These are phyloP conservation scores for Whitmania pigra DNA, from an alignment of 1,140 invertebrate species.

Conservation along the genomic window DNA sequence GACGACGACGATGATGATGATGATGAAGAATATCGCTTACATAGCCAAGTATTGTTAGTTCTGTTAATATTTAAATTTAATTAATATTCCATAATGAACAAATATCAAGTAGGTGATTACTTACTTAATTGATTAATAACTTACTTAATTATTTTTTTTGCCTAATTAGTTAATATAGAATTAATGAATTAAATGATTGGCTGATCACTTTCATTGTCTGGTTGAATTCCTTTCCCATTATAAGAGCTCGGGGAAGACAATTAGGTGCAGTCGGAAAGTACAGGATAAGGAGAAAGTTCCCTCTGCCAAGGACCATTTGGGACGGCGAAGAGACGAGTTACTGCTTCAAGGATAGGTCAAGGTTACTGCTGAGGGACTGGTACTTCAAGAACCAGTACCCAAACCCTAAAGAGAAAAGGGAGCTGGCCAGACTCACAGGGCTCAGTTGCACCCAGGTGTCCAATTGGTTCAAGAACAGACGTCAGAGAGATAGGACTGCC, in stretches of 20 bases:
- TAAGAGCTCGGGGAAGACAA: constrained; percentile 66
- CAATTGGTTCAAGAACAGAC: constrained; percentile 90
- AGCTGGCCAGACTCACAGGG: constrained; percentile 65
- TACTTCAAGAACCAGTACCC: constrained; percentile 86
- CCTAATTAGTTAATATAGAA: too few species aligned
- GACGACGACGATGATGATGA: too few species aligned
- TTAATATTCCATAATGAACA: too few species aligned
- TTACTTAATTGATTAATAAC: too few species aligned
- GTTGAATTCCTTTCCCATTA: not conserved
- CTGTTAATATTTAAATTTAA: not conserved
- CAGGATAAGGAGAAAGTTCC: constrained; percentile 81
- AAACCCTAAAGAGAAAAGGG: constrained; percentile 81
- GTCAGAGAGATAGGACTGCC: constrained; percentile 59
- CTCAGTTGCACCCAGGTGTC: constrained; percentile 76
- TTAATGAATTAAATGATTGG: not conserved
- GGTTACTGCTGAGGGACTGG: constrained; percentile 70
- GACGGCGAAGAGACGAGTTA: constrained; percentile 92
- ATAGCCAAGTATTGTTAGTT: not conserved
- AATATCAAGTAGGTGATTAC: too few species aligned
- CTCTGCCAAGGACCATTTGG: constrained; percentile 86
- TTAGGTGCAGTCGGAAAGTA: constrained; percentile 81
- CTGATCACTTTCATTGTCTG: not conserved
- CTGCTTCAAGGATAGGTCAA: constrained; percentile 69
- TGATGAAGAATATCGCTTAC: not conserved
- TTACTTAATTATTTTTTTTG: too few species aligned